phyloP scores from a whole-genome alignment of 2,888 invertebrate species.

The Drosophila ustulata region DNA sequence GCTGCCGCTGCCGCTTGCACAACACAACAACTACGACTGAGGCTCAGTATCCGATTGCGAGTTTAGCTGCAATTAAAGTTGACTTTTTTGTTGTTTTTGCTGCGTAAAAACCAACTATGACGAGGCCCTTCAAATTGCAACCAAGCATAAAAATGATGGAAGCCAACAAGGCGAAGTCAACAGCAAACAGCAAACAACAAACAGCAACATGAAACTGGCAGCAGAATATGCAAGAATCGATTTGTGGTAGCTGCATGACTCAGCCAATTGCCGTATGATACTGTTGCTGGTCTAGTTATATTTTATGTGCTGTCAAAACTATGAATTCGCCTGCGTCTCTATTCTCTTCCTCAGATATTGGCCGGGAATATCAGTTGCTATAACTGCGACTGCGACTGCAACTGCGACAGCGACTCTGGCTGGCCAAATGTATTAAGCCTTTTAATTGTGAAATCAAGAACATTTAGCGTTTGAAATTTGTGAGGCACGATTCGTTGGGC shows the following conservation, averaged over 20 bases:
- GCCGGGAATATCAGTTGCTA: constrained; percentile 44
- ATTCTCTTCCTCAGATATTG: constrained; percentile 12
- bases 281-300: constrained; percentile 37
- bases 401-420: not conserved
- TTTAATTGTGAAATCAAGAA: constrained; percentile 77
- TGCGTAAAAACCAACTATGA: constrained; percentile 55
- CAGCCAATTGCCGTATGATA: constrained; percentile 45
- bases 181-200: constrained; percentile 11
- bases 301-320: constrained; percentile 74
- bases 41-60: constrained; percentile 57
- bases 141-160: constrained; percentile 69
- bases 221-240: constrained; percentile 49
- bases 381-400: not conserved
- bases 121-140: constrained; percentile 68
- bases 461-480: constrained; percentile 44
- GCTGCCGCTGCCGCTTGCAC: constrained; percentile 46
- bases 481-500: constrained; percentile 60
- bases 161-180: constrained; percentile 47
- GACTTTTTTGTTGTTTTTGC: constrained; percentile 45
- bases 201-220: constrained; percentile 33
- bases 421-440: constrained; percentile 68
- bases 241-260: constrained; percentile 54
- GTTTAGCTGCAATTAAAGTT: constrained; percentile 74
- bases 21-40: constrained; percentile 31
- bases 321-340: constrained; percentile 53